Evolutionary conservation across 2,797 vertebrate genomes (phyloP).

Genomic region (Octomys mimax): DNA sequence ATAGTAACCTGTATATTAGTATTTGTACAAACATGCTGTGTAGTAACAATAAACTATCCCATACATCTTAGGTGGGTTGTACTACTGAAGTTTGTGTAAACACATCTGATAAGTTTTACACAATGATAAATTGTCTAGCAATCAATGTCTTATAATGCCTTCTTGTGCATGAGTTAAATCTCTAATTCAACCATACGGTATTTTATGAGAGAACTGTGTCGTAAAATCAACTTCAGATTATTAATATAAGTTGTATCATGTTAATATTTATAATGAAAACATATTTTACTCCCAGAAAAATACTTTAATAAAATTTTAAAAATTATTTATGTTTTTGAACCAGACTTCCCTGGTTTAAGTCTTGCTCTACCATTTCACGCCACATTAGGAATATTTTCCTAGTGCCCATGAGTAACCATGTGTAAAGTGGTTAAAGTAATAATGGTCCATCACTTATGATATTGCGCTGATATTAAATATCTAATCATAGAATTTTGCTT

Average conservation of each 20-base stretch:
- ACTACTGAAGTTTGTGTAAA: neutral
- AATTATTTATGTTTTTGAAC: neutral
- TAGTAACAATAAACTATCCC: neutral
- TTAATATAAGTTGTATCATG: neutral
- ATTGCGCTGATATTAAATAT: neutral
- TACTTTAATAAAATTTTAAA: neutral
- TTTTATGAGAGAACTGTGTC: neutral
- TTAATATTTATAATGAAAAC: neutral
- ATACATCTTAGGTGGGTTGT: neutral
- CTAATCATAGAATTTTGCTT: conserved; percentile 21
- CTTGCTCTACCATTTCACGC: neutral
- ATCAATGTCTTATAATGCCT: neutral
- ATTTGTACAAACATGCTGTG: neutral
- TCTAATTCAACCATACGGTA: neutral
- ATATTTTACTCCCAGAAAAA: neutral
- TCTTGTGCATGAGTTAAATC: neutral
- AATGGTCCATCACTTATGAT: neutral
- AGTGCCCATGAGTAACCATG: neutral
- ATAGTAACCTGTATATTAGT: neutral
- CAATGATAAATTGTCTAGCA: neutral
- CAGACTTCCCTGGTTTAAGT: neutral
- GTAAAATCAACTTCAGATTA: neutral
- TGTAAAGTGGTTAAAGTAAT: neutral
- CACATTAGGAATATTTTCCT: neutral
- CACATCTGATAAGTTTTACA: neutral